These are phyloP conservation scores for Ennomos erosarius DNA, from an alignment of 2,888 invertebrate species.

Conservation along the genomic window DNA sequence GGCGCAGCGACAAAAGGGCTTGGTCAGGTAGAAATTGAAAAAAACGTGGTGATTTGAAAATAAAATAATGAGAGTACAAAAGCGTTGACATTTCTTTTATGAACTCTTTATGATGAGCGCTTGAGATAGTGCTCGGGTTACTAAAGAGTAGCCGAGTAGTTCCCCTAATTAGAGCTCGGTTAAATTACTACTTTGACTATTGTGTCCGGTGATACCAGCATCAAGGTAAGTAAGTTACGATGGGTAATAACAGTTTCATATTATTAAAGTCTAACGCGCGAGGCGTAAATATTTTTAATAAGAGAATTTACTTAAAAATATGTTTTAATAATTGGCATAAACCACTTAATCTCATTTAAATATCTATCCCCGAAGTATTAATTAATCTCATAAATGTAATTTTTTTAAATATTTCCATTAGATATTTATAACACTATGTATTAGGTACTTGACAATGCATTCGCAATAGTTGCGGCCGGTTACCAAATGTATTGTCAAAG, in stretches of 20 bases:
- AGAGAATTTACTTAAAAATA: no score
- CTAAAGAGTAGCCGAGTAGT: slow-evolving; percentile 14
- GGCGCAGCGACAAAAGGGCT: slow-evolving; percentile 55
- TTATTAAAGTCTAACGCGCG: no score
- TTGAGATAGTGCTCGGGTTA: slow-evolving; percentile 26
- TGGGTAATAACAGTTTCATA: no score
- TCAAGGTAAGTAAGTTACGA: no score
- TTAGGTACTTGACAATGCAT: not conserved
- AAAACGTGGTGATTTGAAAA: slow-evolving; percentile 45
- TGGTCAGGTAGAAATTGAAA: slow-evolving; percentile 53
- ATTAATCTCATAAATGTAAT: no score
- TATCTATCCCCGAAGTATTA: no score
- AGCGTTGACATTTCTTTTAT: slow-evolving; percentile 34
- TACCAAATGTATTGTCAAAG: slow-evolving; percentile 34
- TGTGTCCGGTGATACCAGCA: slow-evolving; percentile 23
- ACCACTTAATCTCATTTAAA: no score
- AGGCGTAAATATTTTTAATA: no score
- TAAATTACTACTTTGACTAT: slow-evolving; percentile 26
- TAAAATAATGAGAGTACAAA: slow-evolving; percentile 34
- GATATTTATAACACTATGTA: no score
- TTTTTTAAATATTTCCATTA: no score
- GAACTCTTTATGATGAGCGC: slow-evolving; percentile 31
- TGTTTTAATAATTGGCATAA: no score
- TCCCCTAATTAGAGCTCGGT: slow-evolving; percentile 31
- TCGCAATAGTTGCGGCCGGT: slow-evolving; percentile 13